Base-by-base conservation (phyloP, 2,888 invertebrate genomes). In the Netelia virgata region DNA sequence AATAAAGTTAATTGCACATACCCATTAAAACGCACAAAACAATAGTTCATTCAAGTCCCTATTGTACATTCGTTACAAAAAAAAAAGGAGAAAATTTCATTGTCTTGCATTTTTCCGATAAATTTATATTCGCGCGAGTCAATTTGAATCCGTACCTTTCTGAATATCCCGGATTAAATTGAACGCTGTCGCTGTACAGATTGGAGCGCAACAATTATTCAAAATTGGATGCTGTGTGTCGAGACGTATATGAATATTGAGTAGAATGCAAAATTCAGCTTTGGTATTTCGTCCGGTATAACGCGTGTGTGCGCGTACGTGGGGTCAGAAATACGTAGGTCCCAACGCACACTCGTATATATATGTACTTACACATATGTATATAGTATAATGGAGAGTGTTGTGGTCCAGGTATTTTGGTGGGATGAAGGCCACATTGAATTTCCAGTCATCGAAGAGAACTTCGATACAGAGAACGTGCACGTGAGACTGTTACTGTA, bases 211-310 rank as follows among this genome's bases (percentile, higher is more conserved):
- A 72, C 66, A 16, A 72, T 72, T 76, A 72, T 76, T 72, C 50
- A 6, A 9, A 41, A 72, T 43, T 36, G 43, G 41, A 50, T 61
- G 69, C 61, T 23, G 50, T 69, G 20, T 61, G 36, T 63, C n/a
- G 74, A 63, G 36, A 61, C 43, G 57, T 61, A 20, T 64, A 78
- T 78, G 73, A 83, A 83, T 83, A 83, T 78, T 55, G 83, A 83
- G 63, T 55, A 57, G 66, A 9, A 78, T 78, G 83, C 78, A 78
- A 78, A 78, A 69, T 74, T 16, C 47, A n/a, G n/a, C 69, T 55
- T 10, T 61, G 69, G 63, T 18, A 61, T 78, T 20, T 55, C 47
- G 47, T 57, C 55, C 28, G 18, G 64, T n/a, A 66, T 14, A 28
- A 28, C 28, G n/a, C 28, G n/a, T n/a, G 28, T 28, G 18, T 70